These are phyloP conservation scores for Lasioglossum lativentre DNA, from an alignment of 2,888 invertebrate species.

Conservation along the genomic window DNA sequence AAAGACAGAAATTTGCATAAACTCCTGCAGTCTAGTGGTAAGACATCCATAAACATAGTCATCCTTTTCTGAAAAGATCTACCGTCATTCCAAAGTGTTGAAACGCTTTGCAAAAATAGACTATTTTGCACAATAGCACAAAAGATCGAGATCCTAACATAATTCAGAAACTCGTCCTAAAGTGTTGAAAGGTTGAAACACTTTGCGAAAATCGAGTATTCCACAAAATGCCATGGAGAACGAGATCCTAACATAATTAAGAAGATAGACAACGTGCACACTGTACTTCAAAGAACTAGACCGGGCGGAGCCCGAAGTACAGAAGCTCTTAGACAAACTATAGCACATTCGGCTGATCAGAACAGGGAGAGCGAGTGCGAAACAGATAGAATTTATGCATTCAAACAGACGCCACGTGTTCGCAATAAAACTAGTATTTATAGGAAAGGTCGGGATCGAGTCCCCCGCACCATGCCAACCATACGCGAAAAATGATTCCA, in stretches of 20 bases:
- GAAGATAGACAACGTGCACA: not conserved
- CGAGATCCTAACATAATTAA: not conserved
- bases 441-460: constrained; percentile 39
- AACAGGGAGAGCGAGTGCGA: constrained; percentile 13
- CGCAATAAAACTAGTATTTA: constrained; percentile 66
- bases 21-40: not conserved
- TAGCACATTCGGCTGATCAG: constrained; percentile 18
- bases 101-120: not conserved
- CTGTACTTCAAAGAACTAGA: constrained; percentile 15
- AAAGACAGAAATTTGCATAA: not conserved
- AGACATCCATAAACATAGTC: not conserved
- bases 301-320: not conserved
- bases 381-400: constrained; percentile 57
- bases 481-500: not conserved
- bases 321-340: constrained; percentile 16
- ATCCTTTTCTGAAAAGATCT: not conserved
- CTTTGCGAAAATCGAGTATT: too few species aligned
- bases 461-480: not conserved
- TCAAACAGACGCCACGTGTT: constrained; percentile 64
- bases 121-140: not conserved
- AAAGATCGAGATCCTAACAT: not conserved
- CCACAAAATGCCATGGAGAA: too few species aligned
- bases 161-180: too few species aligned
- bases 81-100: not conserved
- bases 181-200: too few species aligned